Conservation (phyloP, 2,113 vertebrate genomes). For the Oreochromis spilurus region DNA sequence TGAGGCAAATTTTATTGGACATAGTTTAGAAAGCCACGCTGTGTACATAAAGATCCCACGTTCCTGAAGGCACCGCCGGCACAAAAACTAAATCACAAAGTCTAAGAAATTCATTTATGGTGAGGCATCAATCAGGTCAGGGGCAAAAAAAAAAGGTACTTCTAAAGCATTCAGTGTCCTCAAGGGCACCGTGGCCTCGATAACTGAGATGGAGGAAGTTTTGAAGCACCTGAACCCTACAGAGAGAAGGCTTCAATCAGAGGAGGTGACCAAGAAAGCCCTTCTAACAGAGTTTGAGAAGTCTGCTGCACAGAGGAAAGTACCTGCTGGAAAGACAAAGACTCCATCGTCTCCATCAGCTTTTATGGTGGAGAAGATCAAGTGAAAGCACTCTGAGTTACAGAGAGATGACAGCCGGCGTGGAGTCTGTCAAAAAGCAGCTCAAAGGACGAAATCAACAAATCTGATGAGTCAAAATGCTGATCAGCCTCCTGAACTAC, state of each 20-base stretch:
- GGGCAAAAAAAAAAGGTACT: background rate
- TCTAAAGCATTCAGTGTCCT: background rate
- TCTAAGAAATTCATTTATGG: background rate
- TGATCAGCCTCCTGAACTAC: background rate
- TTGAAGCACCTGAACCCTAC: background rate
- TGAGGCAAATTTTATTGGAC: background rate
- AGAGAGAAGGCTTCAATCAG: background rate
- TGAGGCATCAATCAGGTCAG: background rate
- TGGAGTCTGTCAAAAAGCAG: background rate
- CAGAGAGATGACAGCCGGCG: background rate
- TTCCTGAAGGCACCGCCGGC: background rate
- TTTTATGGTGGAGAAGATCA: background rate
- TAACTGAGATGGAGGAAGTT: background rate
- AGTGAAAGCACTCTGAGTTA: background rate
- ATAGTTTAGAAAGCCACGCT: background rate
- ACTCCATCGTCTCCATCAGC: background rate
- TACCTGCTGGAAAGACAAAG: background rate
- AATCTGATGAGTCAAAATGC: background rate
- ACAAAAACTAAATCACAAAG: background rate
- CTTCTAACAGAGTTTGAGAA: background rate
- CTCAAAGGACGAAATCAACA: background rate
- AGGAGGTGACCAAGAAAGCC: background rate
- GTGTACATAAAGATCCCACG: background rate
- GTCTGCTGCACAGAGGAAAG: background rate
- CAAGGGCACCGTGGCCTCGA: background rate